Base-by-base conservation (phyloP, 2,888 invertebrate genomes). In the Physocephala rufipes region DNA sequence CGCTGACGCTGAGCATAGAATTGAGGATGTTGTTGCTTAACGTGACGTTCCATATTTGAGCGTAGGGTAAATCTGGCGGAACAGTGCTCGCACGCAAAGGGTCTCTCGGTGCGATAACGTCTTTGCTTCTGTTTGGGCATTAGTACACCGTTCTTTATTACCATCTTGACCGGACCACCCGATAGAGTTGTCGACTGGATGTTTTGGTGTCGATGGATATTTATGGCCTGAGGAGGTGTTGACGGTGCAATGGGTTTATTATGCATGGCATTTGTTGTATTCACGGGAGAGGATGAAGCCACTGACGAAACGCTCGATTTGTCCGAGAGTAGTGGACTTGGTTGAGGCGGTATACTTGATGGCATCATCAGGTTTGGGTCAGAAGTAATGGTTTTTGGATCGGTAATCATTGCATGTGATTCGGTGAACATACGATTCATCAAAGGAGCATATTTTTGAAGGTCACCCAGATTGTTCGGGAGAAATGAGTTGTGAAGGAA, bases 1-100 rank as follows among this genome's bases (percentile, higher is more conserved):
- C 91, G 86, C 78, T 94, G 92, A 53, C 94, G 88, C 75, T 94
- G 93, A 67, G 93, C 93, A 93, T 95, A 96, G 81, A 90, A 92
- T 74, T 95, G 93, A 0, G 96, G 96, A 87, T 97, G 97, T 78
- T 96, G 96, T 79, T 96, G 95, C 82, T 96, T 96, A 2, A 96
- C 94, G 79, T 97, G 97, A 0, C 96, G 89, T 84, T 96, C 96
- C 95, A 96, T 96, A 79, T 97, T 96, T 13, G 95, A 95, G n/a
- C 95, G 89, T 15, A 96, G 87, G 0, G 96, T 96, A 81, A 97
- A 97, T 67, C 94, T 89, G 0, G 96, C 95, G 0, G 94, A 92
- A 85, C 97, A 96, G 81, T 95, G 94, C 71, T 94, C 94, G 84
- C 96, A 97, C 0, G 93, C 92, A 85, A 95, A 96, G 0, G 96